phyloP scores from a whole-genome alignment of 2,797 vertebrate species.

The Sciurus carolinensis region DNA sequence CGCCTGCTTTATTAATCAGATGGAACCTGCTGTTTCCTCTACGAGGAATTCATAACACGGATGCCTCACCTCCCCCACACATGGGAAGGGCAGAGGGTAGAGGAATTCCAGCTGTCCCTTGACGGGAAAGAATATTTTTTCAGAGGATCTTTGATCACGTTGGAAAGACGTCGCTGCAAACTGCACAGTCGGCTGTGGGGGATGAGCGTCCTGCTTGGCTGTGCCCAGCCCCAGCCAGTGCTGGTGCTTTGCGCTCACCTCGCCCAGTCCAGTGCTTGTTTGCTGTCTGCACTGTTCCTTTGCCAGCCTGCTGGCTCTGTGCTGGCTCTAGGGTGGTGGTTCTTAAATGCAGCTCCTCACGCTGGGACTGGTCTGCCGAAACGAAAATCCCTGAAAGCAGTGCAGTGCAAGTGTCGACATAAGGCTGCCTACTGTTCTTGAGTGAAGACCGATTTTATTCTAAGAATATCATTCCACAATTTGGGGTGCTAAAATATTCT shows the following conservation, averaged over 20 bases:
- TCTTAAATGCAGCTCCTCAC: background rate
- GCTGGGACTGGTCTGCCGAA: background rate
- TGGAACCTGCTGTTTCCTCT: background rate
- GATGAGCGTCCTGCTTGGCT: background rate
- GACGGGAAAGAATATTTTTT: background rate
- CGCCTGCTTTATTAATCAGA: background rate
- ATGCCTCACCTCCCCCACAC: background rate
- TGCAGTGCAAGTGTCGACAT: fast-evolving
- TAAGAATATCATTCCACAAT: background rate
- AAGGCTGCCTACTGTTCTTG: background rate
- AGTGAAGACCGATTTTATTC: background rate
- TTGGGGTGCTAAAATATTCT: background rate
- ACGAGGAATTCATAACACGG: background rate
- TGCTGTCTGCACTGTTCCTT: fast-evolving
- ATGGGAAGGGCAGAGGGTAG: background rate
- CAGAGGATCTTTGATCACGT: fast-evolving
- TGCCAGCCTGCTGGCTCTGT: background rate
- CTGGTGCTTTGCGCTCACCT: fast-evolving
- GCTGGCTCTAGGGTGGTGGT: background rate
- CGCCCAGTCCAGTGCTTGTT: fast-evolving
- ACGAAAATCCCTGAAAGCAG: background rate
- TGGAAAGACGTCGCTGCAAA: fast-evolving
- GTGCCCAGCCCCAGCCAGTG: fast-evolving
- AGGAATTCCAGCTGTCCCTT: background rate
- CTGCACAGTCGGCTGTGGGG: background rate